phyloP scores from a whole-genome alignment of 2,113 vertebrate genomes.

The Poeciliopsis turrubarensis region DNA sequence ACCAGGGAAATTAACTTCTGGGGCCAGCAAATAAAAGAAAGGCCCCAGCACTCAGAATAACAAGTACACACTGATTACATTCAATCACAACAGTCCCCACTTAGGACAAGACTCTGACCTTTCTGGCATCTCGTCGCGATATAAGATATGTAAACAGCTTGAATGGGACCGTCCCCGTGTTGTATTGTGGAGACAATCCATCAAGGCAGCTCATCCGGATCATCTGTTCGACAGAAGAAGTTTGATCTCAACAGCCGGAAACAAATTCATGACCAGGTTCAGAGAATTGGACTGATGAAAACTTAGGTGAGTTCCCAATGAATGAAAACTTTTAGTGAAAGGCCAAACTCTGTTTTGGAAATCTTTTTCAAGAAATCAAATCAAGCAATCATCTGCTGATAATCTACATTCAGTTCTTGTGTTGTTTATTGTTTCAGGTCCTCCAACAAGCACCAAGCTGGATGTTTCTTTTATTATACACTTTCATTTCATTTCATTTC shows the following conservation, averaged over 20 bases:
- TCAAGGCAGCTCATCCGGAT: conserved; percentile 63
- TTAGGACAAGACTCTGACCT: conserved; percentile 82
- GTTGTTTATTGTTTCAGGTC: conserved; percentile 43
- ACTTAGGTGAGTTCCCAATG: conserved; percentile 61
- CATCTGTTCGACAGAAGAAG: conserved; percentile 69
- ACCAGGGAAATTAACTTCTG: conserved; percentile 96
- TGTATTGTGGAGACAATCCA: conserved; percentile 76
- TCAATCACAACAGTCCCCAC: conserved; percentile 82
- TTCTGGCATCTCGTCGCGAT: conserved; percentile 79
- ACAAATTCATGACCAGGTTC: conserved; percentile 49
- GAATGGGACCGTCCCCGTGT: conserved; percentile 49
- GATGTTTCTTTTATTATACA: conserved; percentile 74
- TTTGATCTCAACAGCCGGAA: conserved; percentile 67
- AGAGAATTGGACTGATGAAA: conserved; percentile 64
- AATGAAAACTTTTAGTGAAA: conserved; percentile 48
- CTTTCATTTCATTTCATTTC: conserved; percentile 77
- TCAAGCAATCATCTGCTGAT: conserved; percentile 43
- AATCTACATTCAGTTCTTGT: conserved; percentile 34
- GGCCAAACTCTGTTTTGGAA: conserved; percentile 25
- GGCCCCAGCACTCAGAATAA: conserved; percentile 80
- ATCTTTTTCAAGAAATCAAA: conserved; percentile 1
- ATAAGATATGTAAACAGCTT: conserved; percentile 77
- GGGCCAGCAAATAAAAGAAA: conserved; percentile 88
- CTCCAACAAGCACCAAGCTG: conserved; percentile 37
- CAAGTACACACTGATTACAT: conserved; percentile 87